Evolutionary conservation across 1,140 invertebrate genomes (phyloP).

Genomic region (Kradibia gibbosae): DNA sequence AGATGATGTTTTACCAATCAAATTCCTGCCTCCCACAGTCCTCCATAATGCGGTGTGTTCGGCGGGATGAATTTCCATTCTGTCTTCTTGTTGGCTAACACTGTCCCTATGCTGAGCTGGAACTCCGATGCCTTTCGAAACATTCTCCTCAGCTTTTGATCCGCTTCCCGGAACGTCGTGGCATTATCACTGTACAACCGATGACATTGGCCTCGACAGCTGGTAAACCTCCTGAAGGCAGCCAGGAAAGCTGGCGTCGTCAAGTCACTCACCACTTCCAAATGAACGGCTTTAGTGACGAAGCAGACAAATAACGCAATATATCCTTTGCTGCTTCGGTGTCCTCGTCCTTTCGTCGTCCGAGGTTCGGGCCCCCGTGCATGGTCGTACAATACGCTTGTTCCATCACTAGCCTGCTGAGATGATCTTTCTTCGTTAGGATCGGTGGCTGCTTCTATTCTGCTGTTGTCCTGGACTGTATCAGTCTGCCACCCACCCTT

Average conservation of each 20-base stretch:
- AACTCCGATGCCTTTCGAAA: conserved; percentile 21
- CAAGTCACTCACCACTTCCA: conserved; percentile 55
- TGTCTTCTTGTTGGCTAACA: not conserved
- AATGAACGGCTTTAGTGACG: conserved; percentile 50
- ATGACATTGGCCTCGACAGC: conserved; percentile 10
- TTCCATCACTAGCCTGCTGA: too few species aligned
- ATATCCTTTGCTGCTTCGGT: too few species aligned
- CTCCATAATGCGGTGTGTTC: not conserved
- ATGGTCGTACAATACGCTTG: too few species aligned
- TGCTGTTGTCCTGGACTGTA: too few species aligned
- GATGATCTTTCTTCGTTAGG: too few species aligned
- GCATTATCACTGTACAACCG: conserved; percentile 30
- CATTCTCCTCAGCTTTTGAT: conserved; percentile 25
- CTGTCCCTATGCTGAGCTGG: not conserved
- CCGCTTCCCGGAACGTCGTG: conserved; percentile 26
- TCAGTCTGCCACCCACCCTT: too few species aligned
- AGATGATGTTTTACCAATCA: conserved; percentile 1
- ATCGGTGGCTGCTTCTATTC: too few species aligned
- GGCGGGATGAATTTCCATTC: not conserved
- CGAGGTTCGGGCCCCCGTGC: too few species aligned
- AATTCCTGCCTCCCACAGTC: conserved; percentile 3
- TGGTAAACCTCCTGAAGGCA: conserved; percentile 52
- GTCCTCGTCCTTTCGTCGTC: too few species aligned
- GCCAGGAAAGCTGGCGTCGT: conserved; percentile 57
- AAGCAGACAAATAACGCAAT: conserved; percentile 54